Evolutionary conservation across 2,797 vertebrate species (phyloP).

Genomic region (Lithobates pipiens): DNA sequence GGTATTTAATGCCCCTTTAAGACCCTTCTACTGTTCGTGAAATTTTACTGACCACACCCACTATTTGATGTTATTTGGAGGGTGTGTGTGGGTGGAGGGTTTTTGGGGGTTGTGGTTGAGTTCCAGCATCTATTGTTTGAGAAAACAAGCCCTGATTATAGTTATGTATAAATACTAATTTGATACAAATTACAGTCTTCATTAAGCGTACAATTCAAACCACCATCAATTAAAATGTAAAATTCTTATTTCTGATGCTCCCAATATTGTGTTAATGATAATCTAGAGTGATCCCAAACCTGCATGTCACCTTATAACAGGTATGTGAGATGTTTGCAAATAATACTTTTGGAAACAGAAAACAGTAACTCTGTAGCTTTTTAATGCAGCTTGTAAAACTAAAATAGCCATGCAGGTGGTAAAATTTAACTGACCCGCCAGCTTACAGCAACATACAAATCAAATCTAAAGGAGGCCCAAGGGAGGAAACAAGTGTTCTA

Average conservation of each 20-base stretch:
- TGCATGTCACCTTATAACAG: neutral
- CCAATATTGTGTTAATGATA: neutral
- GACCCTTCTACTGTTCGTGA: no score
- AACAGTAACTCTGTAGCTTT: neutral
- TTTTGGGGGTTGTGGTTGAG: no score
- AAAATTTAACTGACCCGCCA: neutral
- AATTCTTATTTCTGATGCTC: no score
- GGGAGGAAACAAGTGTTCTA: constrained; percentile 57
- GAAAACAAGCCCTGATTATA: no score
- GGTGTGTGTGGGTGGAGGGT: no score
- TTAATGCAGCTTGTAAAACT: neutral
- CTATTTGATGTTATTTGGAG: no score
- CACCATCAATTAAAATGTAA: no score
- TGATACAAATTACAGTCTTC: no score
- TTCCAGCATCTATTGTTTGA: no score
- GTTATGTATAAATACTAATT: no score
- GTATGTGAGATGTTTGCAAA: neutral
- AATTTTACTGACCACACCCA: no score
- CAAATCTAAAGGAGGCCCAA: constrained; percentile 41
- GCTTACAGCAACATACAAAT: constrained; percentile 16
- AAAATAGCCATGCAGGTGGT: constrained; percentile 6
- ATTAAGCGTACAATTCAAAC: neutral
- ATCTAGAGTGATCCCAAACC: neutral
- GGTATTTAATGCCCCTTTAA: no score
- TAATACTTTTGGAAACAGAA: neutral